Conservation (phyloP, 2,113 vertebrate genomes). For the Deroptyus accipitrinus region DNA sequence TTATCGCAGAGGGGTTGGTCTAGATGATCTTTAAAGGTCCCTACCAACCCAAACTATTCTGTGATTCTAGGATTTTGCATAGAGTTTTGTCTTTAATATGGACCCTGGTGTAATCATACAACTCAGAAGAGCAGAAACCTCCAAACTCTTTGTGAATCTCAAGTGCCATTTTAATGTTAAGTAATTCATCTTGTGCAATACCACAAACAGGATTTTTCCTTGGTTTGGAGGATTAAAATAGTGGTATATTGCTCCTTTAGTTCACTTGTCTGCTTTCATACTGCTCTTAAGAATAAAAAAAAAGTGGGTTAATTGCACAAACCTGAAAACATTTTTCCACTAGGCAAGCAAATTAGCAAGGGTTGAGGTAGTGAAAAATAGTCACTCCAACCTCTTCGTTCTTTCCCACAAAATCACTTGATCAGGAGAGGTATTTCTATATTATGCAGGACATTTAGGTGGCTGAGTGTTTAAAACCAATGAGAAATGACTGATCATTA, state of each 20-base stretch:
- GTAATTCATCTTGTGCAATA: background rate
- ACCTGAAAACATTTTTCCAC: background rate
- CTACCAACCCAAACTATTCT: background rate
- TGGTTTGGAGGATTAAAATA: background rate
- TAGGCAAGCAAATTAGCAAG: background rate
- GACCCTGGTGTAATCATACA: background rate
- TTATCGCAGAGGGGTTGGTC: background rate
- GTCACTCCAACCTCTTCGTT: background rate
- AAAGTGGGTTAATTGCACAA: background rate
- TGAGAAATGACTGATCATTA: background rate
- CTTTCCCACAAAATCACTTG: background rate
- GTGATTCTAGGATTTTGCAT: background rate
- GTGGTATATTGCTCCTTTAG: background rate
- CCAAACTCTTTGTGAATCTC: background rate
- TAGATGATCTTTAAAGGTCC: background rate
- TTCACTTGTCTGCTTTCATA: slow-evolving; percentile 2
- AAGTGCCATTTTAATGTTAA: background rate
- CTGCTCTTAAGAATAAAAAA: background rate
- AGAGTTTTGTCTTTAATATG: background rate
- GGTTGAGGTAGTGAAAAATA: background rate
- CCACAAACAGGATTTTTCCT: background rate
- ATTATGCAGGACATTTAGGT: background rate
- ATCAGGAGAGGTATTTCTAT: background rate
- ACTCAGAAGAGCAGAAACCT: background rate
- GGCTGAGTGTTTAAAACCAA: background rate